Percentiles rank a stretch among this genome's conserved stretches.
These are phyloP conservation scores for Thymallus thymallus DNA, from an alignment of 2,113 vertebrate species.

Conservation along the genomic window DNA sequence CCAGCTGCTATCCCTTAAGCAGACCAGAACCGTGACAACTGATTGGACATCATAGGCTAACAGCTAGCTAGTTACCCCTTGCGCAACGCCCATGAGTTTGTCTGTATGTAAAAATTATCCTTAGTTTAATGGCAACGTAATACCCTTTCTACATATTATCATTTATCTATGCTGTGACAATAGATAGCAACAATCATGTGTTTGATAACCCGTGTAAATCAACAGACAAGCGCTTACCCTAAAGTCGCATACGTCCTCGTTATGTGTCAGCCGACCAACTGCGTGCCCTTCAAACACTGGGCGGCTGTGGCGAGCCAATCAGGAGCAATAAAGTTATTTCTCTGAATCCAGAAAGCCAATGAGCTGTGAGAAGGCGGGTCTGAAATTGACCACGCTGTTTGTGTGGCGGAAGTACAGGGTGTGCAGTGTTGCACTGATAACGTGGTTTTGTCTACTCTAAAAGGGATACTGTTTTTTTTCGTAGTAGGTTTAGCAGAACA, in stretches of 20 bases:
- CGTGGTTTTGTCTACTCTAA: too few relatives aligned
- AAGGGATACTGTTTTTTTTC: too few relatives aligned
- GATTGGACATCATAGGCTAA: too few relatives aligned
- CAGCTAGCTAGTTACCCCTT: too few relatives aligned
- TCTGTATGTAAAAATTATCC: too few relatives aligned
- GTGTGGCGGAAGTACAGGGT: constrained; percentile 35
- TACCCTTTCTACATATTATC: background rate
- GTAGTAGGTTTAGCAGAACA: too few relatives aligned
- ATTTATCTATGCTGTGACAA: too few relatives aligned
- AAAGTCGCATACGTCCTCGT: constrained; percentile 23
- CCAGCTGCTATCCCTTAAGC: too few relatives aligned
- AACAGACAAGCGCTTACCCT: constrained; percentile 26
- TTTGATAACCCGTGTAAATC: background rate
- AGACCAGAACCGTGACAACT: too few relatives aligned
- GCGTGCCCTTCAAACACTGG: constrained; percentile 8
- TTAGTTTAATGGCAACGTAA: too few relatives aligned
- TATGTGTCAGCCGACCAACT: constrained; percentile 11
- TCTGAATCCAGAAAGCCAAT: constrained; percentile 2
- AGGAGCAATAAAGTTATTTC: background rate
- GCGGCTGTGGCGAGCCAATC: constrained; percentile 27
- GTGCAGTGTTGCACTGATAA: background rate
- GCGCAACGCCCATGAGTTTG: too few relatives aligned
- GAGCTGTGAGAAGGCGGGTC: background rate
- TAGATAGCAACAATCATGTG: background rate
- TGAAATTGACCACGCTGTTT: background rate